These are phyloP conservation scores for Leptopilina clavipes DNA, from an alignment of 1,140 invertebrate species.

Conservation along the genomic window DNA sequence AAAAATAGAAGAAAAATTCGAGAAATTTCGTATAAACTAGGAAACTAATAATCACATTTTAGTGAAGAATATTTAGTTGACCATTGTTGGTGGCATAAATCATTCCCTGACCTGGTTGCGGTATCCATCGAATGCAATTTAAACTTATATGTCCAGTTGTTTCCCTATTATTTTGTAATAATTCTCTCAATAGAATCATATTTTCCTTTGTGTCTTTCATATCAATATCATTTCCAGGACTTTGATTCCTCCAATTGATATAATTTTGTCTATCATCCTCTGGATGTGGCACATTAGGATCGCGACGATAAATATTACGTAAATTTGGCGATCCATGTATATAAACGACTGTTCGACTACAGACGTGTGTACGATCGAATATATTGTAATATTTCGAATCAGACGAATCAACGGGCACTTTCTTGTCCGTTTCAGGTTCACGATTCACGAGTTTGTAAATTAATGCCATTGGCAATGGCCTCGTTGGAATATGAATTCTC, in stretches of 20 bases:
- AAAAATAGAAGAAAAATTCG: conserved; percentile 21
- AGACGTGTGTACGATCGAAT: background rate
- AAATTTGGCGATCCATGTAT: conserved; percentile 11
- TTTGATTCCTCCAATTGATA: conserved; percentile 51
- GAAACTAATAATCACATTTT: conserved; percentile 33
- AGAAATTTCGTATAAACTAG: background rate
- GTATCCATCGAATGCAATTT: conserved; percentile 90
- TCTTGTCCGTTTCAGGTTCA: conserved; percentile 48
- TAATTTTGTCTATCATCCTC: conserved; percentile 44
- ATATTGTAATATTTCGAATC: conserved; percentile 27
- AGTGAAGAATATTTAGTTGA: conserved; percentile 81
- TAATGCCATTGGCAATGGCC: conserved; percentile 80
- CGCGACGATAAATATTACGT: conserved; percentile 7
- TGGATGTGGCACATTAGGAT: background rate
- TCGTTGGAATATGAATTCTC: conserved; percentile 72
- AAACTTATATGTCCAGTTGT: conserved; percentile 80
- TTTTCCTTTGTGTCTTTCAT: conserved; percentile 63
- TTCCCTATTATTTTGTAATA: conserved; percentile 79
- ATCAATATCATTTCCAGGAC: conserved; percentile 46
- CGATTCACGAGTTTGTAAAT: conserved; percentile 77
- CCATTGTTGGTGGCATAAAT: conserved; percentile 91
- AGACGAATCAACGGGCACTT: background rate
- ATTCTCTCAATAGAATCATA: conserved; percentile 77
- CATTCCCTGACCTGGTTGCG: conserved; percentile 86
- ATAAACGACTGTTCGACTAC: conserved; percentile 29